These are phyloP conservation scores for Tetragonula carbonaria DNA, from an alignment of 2,888 invertebrate genomes.

Conservation along the genomic window DNA sequence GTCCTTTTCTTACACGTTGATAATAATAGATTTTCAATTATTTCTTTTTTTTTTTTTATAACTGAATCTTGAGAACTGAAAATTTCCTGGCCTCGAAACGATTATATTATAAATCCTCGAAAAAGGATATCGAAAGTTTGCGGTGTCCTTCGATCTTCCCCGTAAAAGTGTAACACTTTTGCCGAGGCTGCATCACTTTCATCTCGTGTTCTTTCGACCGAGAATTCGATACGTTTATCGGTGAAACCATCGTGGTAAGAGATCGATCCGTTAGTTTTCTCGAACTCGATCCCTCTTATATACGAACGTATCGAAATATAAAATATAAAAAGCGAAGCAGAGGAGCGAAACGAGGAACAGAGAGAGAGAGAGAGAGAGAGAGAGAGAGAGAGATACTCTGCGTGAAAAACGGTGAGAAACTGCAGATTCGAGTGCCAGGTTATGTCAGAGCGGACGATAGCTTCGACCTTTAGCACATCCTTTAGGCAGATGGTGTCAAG, in stretches of 20 bases:
- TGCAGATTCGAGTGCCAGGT: constrained; percentile 36
- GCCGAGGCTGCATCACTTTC: constrained; percentile 58
- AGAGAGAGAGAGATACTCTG: neutral
- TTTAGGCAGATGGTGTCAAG: constrained; percentile 73
- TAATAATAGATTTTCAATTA: neutral
- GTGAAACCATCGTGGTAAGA: constrained; percentile 1
- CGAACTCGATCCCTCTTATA: too few relatives aligned
- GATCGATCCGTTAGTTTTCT: neutral
- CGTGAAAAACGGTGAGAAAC: neutral
- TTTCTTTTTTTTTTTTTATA: neutral
- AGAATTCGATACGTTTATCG: constrained; percentile 16
- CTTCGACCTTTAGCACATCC: constrained; percentile 72
- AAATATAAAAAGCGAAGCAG: neutral
- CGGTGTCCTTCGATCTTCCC: constrained; percentile 34
- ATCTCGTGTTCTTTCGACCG: constrained; percentile 39
- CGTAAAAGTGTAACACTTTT: constrained; percentile 55
- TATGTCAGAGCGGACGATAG: constrained; percentile 55
- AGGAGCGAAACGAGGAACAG: neutral
- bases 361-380: too few relatives aligned
- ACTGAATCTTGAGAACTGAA: neutral
- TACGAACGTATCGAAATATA: neutral
- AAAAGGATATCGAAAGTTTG: constrained; percentile 18
- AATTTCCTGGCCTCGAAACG: constrained; percentile 14
- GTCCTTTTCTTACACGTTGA: neutral
- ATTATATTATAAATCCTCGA: constrained; percentile 15